Conservation (phyloP, 2,888 invertebrate genomes). For the Catonia carolina region DNA sequence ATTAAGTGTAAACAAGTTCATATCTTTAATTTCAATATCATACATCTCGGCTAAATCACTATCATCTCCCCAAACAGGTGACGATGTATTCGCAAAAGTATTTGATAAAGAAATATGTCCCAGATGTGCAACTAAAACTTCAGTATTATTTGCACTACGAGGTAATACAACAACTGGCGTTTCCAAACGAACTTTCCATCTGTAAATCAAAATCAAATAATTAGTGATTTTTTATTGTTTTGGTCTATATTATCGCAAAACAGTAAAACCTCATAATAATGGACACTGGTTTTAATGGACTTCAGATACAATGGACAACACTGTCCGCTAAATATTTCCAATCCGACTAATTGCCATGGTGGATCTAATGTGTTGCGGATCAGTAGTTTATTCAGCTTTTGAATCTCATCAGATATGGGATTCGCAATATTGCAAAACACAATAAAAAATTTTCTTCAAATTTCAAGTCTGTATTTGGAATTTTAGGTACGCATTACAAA, state of each 20-base stretch:
- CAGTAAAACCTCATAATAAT: conserved; percentile 40
- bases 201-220: conserved; percentile 42
- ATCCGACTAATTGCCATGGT: too few species aligned
- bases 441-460: too few species aligned
- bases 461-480: too few species aligned
- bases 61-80: conserved; percentile 19
- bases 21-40: conserved; percentile 70
- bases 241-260: conserved; percentile 41
- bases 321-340: too few species aligned
- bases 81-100: conserved; percentile 11
- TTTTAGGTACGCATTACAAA: too few species aligned
- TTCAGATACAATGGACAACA: too few species aligned
- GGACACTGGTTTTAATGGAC: too few species aligned
- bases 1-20: conserved; percentile 78
- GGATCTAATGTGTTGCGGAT: too few species aligned
- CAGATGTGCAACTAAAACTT: conserved; percentile 86
- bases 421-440: too few species aligned
- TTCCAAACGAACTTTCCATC: conserved; percentile 73
- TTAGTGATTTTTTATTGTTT: too few species aligned
- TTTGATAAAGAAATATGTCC: conserved; percentile 67
- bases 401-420: too few species aligned
- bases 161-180: conserved; percentile 90
- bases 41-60: conserved; percentile 45
- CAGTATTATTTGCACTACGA: conserved; percentile 63
- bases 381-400: too few species aligned